These are phyloP conservation scores for Nicator chloris DNA, from an alignment of 2,113 vertebrate species.

Conservation along the genomic window DNA sequence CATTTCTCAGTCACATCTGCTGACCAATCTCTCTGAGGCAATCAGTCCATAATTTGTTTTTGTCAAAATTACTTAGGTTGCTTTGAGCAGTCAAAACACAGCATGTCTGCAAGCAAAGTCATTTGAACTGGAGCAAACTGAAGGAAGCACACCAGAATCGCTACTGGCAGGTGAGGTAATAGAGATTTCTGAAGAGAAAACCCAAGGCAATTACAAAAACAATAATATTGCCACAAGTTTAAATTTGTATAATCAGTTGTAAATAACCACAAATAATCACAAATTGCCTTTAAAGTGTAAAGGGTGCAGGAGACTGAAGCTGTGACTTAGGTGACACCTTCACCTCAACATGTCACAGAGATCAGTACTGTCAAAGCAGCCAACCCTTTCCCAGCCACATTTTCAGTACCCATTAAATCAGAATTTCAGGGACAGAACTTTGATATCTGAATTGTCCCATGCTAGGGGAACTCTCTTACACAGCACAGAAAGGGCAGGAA, in stretches of 20 bases:
- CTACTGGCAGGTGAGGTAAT: background rate
- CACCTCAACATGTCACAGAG: rapidly evolving
- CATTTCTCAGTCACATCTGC: background rate
- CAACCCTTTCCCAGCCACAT: background rate
- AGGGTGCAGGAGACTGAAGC: background rate
- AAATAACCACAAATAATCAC: background rate
- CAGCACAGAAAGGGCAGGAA: background rate
- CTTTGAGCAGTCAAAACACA: background rate
- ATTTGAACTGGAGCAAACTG: background rate
- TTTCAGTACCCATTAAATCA: background rate
- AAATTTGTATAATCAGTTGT: background rate
- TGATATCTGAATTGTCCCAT: rapidly evolving
- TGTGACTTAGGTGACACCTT: background rate
- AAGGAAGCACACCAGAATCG: background rate
- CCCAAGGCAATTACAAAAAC: background rate
- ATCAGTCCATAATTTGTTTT: background rate
- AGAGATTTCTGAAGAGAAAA: background rate
- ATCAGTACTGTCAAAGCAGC: background rate
- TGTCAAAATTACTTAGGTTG: background rate
- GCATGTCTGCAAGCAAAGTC: background rate
- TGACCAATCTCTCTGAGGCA: background rate
- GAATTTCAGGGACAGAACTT: background rate
- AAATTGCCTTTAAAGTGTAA: background rate
- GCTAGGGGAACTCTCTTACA: rapidly evolving
- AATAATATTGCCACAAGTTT: background rate